phyloP scores from a whole-genome alignment of 2,888 invertebrate species.

The Sycophila texana region DNA sequence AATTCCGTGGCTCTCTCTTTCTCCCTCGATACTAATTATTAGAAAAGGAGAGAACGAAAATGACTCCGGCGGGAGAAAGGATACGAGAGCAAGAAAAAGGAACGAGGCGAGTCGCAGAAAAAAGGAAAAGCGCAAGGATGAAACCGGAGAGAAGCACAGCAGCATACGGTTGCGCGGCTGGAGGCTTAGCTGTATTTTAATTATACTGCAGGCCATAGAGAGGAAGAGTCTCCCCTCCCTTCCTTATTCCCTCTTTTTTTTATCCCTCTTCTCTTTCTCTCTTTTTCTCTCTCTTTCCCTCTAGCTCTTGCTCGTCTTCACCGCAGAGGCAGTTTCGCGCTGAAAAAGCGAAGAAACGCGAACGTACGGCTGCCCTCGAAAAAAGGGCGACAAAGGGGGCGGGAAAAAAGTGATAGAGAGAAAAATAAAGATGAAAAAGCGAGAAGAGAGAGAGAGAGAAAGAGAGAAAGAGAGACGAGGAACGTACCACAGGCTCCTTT shows the following conservation, averaged over 20 bases:
- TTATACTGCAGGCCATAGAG: conserved; percentile 66
- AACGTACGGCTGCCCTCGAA: not conserved
- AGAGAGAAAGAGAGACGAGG: conserved; percentile 58
- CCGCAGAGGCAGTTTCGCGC: conserved; percentile 34
- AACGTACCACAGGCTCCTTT: conserved; percentile 64
- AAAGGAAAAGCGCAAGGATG: conserved; percentile 49
- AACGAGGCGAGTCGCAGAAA: conserved; percentile 42
- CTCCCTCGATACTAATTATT: conserved; percentile 51
- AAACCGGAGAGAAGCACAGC: conserved; percentile 58
- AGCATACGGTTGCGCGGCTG: conserved; percentile 67
- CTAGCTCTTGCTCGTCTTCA: conserved; percentile 57
- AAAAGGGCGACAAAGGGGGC: conserved; percentile 58
- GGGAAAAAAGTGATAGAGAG: conserved; percentile 55
- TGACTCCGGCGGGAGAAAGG: conserved; percentile 34
- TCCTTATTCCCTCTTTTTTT: conserved; percentile 56
- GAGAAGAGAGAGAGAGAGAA: conserved; percentile 58
- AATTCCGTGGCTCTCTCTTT: conserved; percentile 8
- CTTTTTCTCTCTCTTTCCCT: not conserved
- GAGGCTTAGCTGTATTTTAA: conserved; percentile 74
- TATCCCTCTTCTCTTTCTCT: conserved; percentile 43
- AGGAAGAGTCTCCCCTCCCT: conserved; percentile 60
- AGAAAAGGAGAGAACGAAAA: conserved; percentile 47
- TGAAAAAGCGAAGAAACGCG: conserved; percentile 43
- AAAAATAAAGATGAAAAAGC: conserved; percentile 57
- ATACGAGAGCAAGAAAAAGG: conserved; percentile 53